Evolutionary conservation across 2,797 vertebrate species (phyloP), one percentile per base, ranked within the genome.

Genomic region (Naso thynnoides): DNA sequence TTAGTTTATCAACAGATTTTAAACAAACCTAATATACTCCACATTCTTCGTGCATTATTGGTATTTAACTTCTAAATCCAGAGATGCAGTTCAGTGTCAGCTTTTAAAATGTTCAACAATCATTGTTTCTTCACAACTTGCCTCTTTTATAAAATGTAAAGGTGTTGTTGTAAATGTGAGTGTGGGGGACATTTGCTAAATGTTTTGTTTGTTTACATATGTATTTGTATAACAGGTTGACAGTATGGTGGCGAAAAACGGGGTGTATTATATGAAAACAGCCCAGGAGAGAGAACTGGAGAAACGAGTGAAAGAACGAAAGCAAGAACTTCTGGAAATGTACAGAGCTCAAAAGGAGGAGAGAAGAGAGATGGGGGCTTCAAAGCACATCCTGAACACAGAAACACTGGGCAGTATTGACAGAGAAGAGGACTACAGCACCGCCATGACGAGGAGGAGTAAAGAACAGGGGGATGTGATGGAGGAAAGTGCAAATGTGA

Each of bases 161-260:
- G 21, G 8, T 72, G 5, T 26, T 24, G 31, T 33, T 61, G 0
- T 21, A 49, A 31, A 39, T 8, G 21, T 38, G 6, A 56, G 23
- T 29, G 23, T 61, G 2, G 2, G 18, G 13, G 6, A 36, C 3
- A 29, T 50, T 24, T n/a, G 8, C 8, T 16, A 26, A 64, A 38
- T 29, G 0, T 27, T 6, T 54, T 42, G 0, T 33, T 33, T 62
- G 0, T 70, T 26, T 14, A 4, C 49, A 5, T 39, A 6, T 65
- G 24, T n/a, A 1, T 55, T 68, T 75, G 19, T 82, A 10, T 10
- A 38, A 83, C 66, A 95, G 95, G 89, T 95, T 4, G 89, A 95
- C 2, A 33, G 13, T 1, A 79, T 96, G 82, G 87, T 89, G 4
- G 76, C 78, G 71, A 73, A 69, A 42, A 90, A 86, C 0, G 90